phyloP scores from a whole-genome alignment of 1,140 invertebrate species.

The Brachionus calyciflorus region DNA sequence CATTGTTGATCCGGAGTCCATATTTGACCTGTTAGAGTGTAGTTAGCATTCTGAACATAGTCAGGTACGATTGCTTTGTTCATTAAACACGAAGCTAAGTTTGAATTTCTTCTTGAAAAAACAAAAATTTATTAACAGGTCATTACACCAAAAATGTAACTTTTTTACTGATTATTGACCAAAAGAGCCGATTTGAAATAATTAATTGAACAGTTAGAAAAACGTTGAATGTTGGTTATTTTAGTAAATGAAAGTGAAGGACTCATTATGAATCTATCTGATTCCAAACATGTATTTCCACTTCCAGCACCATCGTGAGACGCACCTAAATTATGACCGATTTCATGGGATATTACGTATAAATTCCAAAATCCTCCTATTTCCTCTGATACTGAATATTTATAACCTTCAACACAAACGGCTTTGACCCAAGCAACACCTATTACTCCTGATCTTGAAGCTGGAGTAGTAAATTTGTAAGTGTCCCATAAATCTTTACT shows the following conservation, averaged over 20 bases:
- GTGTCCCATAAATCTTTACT: constrained; percentile 25
- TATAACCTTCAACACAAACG: not conserved
- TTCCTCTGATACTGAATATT: constrained; percentile 31
- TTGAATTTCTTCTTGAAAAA: no score
- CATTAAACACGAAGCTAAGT: no score
- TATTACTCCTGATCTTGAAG: not conserved
- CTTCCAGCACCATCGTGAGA: not conserved
- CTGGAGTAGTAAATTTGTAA: not conserved
- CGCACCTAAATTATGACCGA: constrained; percentile 1
- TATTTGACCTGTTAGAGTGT: no score
- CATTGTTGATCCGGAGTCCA: no score
- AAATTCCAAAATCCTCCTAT: constrained; percentile 22
- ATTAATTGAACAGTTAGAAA: no score
- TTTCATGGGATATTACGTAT: constrained; percentile 35
- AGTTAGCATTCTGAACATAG: no score
- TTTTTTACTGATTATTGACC: no score
- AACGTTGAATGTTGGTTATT: no score
- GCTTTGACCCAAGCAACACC: not conserved
- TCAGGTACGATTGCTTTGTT: no score
- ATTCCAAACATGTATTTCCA: not conserved
- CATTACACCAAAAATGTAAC: no score
- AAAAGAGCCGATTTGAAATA: no score
- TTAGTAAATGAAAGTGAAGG: constrained; percentile 1
- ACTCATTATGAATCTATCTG: not conserved
- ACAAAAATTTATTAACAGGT: no score